These are phyloP conservation scores for Astreopora myriophthalma DNA, from an alignment of 64 coral and sea anemone species.

Conservation along the genomic window DNA sequence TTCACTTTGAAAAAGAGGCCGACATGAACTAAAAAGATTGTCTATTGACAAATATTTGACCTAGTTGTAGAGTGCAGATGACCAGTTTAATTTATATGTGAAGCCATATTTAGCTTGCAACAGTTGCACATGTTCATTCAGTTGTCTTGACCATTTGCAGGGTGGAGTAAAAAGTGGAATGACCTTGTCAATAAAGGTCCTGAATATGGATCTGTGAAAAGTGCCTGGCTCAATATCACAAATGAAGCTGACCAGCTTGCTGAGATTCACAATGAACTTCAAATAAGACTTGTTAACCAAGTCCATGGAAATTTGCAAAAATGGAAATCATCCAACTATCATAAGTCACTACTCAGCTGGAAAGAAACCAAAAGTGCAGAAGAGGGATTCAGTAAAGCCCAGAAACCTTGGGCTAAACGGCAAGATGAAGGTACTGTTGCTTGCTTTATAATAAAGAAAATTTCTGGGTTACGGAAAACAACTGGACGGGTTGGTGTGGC, in stretches of 20 bases:
- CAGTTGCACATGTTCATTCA: background rate
- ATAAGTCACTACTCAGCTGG: constrained; percentile 88
- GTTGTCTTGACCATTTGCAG: constrained; percentile 26
- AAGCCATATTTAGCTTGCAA: too few relatives aligned
- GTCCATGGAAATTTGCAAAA: constrained; percentile 72
- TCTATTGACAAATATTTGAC: too few relatives aligned
- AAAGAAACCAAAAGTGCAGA: constrained; percentile 95
- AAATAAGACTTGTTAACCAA: constrained; percentile 45
- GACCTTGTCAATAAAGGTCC: constrained; percentile 74
- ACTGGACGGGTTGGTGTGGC: too few relatives aligned
- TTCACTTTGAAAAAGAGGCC: too few relatives aligned
- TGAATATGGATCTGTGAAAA: constrained; percentile 83
- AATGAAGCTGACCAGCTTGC: constrained; percentile 85
- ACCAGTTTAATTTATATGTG: too few relatives aligned
- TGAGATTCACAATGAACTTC: constrained; percentile 79
- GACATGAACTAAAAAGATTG: too few relatives aligned
- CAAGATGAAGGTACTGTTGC: constrained; percentile 63
- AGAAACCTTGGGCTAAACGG: constrained; percentile 86
- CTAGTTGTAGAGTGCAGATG: too few relatives aligned
- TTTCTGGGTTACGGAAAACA: too few relatives aligned
- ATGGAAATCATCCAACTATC: constrained; percentile 92
- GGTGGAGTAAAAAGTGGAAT: constrained; percentile 93
- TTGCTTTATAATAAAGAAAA: background rate
- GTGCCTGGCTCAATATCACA: constrained; percentile 70
- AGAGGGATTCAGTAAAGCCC: constrained; percentile 85